These are phyloP conservation scores for Dasypus novemcinctus DNA, from an alignment of 2,113 vertebrate species.

Conservation along the genomic window DNA sequence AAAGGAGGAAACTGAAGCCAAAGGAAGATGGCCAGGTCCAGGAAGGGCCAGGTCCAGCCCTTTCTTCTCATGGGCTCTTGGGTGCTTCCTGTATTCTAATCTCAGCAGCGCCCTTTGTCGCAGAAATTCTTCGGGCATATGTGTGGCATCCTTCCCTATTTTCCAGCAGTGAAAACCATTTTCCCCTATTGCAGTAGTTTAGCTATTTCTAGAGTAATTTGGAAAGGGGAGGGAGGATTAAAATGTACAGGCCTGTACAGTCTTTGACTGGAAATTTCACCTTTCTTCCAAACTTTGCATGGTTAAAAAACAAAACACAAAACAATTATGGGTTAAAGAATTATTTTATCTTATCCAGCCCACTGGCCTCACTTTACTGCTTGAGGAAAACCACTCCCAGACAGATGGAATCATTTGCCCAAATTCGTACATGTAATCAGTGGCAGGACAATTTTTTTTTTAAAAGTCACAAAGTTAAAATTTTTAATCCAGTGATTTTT, in stretches of 20 bases:
- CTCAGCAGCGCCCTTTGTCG: not conserved
- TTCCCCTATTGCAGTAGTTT: not conserved
- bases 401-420: not conserved
- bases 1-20: not conserved
- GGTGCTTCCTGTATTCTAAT: not conserved
- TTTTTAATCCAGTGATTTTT: not conserved
- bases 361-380: constrained; percentile 30
- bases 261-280: constrained; percentile 25
- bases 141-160: not conserved
- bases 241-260: not conserved
- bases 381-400: constrained; percentile 36
- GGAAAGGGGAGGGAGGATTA: not conserved
- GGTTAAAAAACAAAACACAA: constrained; percentile 25
- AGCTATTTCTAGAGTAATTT: not conserved
- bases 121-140: not conserved
- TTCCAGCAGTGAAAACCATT: not conserved
- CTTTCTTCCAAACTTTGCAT: constrained; percentile 49
- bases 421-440: not conserved
- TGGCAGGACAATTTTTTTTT: not conserved
- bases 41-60: no score
- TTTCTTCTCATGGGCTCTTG: not conserved
- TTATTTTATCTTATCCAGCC: constrained; percentile 32
- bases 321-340: constrained; percentile 35
- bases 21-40: not conserved
- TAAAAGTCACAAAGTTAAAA: constrained; percentile 20